Base-by-base conservation (phyloP, 2,113 vertebrate species). In the Gallinago paraguaiae region DNA sequence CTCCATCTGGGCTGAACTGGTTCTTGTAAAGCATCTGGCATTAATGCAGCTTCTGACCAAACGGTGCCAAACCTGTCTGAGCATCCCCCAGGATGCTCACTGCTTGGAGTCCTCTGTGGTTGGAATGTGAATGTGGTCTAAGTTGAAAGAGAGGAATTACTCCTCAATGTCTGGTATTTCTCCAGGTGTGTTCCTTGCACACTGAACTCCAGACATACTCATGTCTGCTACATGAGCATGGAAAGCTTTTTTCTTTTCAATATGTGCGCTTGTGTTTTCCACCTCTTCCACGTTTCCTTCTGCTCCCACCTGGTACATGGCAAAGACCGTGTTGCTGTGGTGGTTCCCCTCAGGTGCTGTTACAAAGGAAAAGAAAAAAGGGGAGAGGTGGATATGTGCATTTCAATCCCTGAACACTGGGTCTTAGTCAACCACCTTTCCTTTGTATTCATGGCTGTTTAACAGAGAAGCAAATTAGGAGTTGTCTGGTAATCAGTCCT, bases 51-150 rank as follows among this genome's bases (percentile, higher is more conserved):
- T 74, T 53, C 53, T 57, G 76, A 11, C 10, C 71, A 13, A 65
- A 33, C 13, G 17, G 25, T 76, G 24, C 43, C 71, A 46, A 43
- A 46, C 41, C 4, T 46, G 50, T 91, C 37, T 35, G 7, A 70
- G 60, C 37, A 24, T 64, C 22, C 24, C n/a, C 10, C 8, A 7
- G 18, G 3, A 24, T 1, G 2, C 30, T 92, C n/a, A 18, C 43
- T 1, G 1, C 69, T 61, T 74, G 59, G 17, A 64, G 51, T 75
- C 2, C 1, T 45, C 51, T 0, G 0, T 67, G 24, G 14, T 20
- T 69, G 39, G 35, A 77, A 24, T 35, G 16, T 33, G 39, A 39
- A 48, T 22, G 22, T 74, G 65, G 35, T 50, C 22, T 4, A 3
- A 78, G 22, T 14, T 71, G 74, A 83, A 83, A 80, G 45, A 69